These are phyloP conservation scores for Brachyopa scutellaris DNA, from an alignment of 2,888 invertebrate species.

Conservation along the genomic window DNA sequence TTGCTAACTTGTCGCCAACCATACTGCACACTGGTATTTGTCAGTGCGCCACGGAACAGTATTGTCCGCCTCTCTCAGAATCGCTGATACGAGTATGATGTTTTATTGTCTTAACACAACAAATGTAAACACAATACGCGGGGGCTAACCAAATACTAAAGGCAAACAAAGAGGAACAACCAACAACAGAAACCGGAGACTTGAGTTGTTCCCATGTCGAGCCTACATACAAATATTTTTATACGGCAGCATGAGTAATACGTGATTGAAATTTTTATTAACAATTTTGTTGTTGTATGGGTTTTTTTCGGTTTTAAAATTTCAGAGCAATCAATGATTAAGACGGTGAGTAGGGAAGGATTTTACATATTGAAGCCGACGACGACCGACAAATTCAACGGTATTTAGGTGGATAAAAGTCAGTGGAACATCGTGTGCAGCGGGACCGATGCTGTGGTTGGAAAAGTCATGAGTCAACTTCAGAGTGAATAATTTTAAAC, in stretches of 20 bases:
- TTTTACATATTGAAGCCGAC: constrained; percentile 15
- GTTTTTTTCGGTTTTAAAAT: background rate
- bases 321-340: constrained; percentile 20
- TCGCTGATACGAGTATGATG: constrained; percentile 18
- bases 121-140: constrained; percentile 10
- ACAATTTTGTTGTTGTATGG: background rate
- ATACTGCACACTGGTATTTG: constrained; percentile 18
- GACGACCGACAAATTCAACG: constrained; percentile 14
- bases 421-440: constrained; percentile 22
- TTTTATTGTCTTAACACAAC: constrained; percentile 23
- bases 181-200: constrained; percentile 37
- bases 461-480: constrained; percentile 40
- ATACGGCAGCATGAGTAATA: constrained; percentile 44
- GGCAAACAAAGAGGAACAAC: constrained; percentile 33
- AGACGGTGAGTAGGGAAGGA: constrained; percentile 14
- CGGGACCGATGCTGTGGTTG: background rate
- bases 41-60: constrained; percentile 18
- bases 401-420: constrained; percentile 43
- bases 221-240: constrained; percentile 53
- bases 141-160: constrained; percentile 20
- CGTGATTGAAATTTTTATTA: constrained; percentile 48
- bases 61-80: constrained; percentile 33
- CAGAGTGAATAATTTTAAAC: constrained; percentile 6
- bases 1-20: constrained; percentile 9
- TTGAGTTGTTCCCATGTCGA: constrained; percentile 35